phyloP scores from a whole-genome alignment of 2,113 vertebrate genomes.

The Poecile atricapillus region DNA sequence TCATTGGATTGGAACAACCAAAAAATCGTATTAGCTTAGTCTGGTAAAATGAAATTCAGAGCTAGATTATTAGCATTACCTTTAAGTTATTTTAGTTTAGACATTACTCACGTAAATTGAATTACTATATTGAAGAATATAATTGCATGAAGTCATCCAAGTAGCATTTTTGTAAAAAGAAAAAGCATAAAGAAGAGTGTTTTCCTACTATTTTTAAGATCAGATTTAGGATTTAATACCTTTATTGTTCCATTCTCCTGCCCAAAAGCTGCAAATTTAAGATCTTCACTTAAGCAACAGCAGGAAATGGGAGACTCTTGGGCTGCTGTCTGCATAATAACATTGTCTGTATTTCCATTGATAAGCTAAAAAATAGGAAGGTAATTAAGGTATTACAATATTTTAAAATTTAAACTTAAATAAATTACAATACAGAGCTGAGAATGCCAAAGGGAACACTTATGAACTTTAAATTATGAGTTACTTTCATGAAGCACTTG shows the following conservation, averaged over 20 bases:
- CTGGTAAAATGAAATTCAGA: not conserved
- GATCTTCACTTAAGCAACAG: slow-evolving; percentile 78
- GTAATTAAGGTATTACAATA: no score
- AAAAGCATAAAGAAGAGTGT: not conserved
- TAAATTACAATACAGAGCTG: not conserved
- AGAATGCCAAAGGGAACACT: not conserved
- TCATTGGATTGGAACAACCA: not conserved
- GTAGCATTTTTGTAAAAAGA: not conserved
- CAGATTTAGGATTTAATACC: slow-evolving; percentile 69
- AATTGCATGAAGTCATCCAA: not conserved
- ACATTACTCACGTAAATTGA: not conserved
- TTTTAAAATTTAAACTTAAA: not conserved
- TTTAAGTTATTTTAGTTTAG: not conserved
- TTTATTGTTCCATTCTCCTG: slow-evolving; percentile 80
- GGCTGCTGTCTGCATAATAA: slow-evolving; percentile 77
- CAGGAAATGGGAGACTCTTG: slow-evolving; percentile 80
- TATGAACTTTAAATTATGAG: not conserved
- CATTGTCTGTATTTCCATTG: slow-evolving; percentile 74
- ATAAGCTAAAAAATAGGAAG: slow-evolving; percentile 79
- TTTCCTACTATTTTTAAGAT: not conserved
- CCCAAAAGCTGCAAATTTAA: slow-evolving; percentile 78
- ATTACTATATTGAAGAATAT: not conserved
- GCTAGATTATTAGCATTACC: not conserved
- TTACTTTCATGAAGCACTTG: not conserved
- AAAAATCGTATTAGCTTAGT: not conserved